Base-by-base conservation (phyloP, 2,797 vertebrate genomes). In the Trichosurus vulpecula region DNA sequence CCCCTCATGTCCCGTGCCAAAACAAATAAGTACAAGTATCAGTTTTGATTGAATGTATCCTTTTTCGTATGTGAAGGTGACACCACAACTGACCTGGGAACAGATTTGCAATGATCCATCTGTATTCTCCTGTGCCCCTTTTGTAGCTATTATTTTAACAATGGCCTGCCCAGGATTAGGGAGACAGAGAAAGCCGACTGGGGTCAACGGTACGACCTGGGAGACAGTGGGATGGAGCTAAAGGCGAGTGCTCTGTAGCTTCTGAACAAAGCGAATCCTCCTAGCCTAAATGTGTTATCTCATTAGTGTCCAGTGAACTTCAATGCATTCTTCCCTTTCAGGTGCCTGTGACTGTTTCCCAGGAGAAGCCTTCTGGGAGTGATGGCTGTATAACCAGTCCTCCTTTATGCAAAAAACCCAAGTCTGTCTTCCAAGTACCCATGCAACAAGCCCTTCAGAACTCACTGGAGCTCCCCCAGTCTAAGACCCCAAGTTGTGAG, bases 381-480 rank as follows among this genome's bases (percentile, higher is more conserved):
- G 93, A 25, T 92, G 90, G 51, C 91, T 95, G 87, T 57, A 87
- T 53, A 25, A 81, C n/a, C 92, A 90, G 89, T 53, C 74, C 57
- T 93, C 56, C n/a, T 93, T 96, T 90, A 3, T 92, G 55, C 96
- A 97, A 54, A 94, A 95, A 92, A 57, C 91, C 91, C 92, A 92
- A 90, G 94, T 98, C 98, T 93, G 98, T 98, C 31, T 99, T 99
- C 98, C 99, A 99, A 96, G 97, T 99, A 94, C 99, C 98, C 2
- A 97, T 97, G 31, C 98, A 97, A 52, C 98, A 99, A 11, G 97
- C 97, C 5, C 93, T 97, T 52, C 97, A 95, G 0, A 98, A 96
- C 55, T 58, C 95, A 1, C 96, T 98, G 14, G 98, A 99, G 55
- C 96, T 97, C 54, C 52, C 96, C 61, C 57, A 1, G 16, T 96